Percentiles rank a stretch among this genome's conserved stretches.
phyloP scores from a whole-genome alignment of 1,140 invertebrate genomes.

The Scaptomyza montana region DNA sequence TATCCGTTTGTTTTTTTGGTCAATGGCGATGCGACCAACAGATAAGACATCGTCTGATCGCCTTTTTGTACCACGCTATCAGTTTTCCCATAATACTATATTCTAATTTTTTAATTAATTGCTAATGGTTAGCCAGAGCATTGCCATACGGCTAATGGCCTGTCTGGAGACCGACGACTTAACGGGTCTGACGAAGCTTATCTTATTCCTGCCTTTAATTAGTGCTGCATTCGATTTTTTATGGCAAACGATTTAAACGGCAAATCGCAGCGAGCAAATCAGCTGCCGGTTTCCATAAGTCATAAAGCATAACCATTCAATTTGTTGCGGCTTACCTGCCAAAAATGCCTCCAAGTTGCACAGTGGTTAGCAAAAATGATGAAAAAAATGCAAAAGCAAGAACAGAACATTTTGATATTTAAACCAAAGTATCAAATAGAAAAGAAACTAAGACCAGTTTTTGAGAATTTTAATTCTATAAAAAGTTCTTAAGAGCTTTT shows the following conservation, averaged over 20 bases:
- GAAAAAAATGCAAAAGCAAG: no score
- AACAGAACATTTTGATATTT: no score
- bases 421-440: no score
- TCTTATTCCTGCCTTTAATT: constrained; percentile 63
- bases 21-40: constrained; percentile 59
- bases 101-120: constrained; percentile 83
- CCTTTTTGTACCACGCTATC: constrained; percentile 15
- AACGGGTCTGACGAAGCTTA: constrained; percentile 61
- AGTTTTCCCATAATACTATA: constrained; percentile 59
- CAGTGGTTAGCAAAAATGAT: constrained; percentile 35
- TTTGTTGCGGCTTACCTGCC: constrained; percentile 57
- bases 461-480: no score
- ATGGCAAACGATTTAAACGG: constrained; percentile 60
- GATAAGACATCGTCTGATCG: constrained; percentile 42
- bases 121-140: constrained; percentile 79
- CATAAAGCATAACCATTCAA: constrained; percentile 80
- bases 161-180: constrained; percentile 31
- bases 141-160: constrained; percentile 60
- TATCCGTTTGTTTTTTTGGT: constrained; percentile 63
- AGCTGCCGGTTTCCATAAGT: constrained; percentile 78
- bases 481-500: no score
- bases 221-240: constrained; percentile 67
- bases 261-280: constrained; percentile 67
- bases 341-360: constrained; percentile 36
- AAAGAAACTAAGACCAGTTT: no score